Percentiles rank a stretch among this genome's conserved stretches.
Evolutionary conservation across 2,113 vertebrate species (phyloP).

Genomic region (Seriola dumerili): DNA sequence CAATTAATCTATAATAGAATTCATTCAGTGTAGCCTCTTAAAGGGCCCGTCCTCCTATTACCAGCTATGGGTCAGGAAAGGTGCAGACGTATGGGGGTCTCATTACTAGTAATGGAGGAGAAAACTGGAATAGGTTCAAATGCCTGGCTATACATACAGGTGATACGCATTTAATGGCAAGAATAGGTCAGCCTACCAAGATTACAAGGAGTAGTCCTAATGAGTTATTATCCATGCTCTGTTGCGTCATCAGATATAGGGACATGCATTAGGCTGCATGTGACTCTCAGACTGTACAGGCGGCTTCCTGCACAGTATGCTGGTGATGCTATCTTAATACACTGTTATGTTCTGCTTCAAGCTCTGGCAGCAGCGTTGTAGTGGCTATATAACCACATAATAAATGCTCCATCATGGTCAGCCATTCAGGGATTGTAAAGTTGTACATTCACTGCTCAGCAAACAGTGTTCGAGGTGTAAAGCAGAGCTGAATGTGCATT

Average conservation of each 20-base stretch:
- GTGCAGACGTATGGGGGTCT: slow-evolving; percentile 39
- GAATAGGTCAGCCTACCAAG: not conserved
- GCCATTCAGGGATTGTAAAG: not conserved
- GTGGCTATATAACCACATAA: slow-evolving; percentile 19
- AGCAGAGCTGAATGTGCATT: slow-evolving; percentile 9
- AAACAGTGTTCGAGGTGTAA: slow-evolving; percentile 8
- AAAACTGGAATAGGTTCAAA: slow-evolving; percentile 22
- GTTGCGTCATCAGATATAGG: slow-evolving; percentile 51
- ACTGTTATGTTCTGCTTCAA: slow-evolving; percentile 35
- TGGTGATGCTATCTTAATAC: slow-evolving; percentile 57
- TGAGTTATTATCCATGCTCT: slow-evolving; percentile 58
- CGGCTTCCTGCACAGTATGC: slow-evolving; percentile 14
- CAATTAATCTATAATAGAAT: slow-evolving; percentile 87
- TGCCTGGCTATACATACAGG: slow-evolving; percentile 31
- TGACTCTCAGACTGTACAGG: slow-evolving; percentile 1
- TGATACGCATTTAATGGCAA: slow-evolving; percentile 53
- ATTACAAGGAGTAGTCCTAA: slow-evolving; percentile 36
- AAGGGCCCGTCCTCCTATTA: slow-evolving; percentile 69
- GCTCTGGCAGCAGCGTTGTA: not conserved
- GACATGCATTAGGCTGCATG: slow-evolving; percentile 13
- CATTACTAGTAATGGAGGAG: slow-evolving; percentile 54
- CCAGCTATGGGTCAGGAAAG: slow-evolving; percentile 44
- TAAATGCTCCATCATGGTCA: slow-evolving; percentile 16
- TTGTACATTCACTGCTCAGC: not conserved
- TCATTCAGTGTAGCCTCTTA: slow-evolving; percentile 68